Conservation (phyloP, 2,113 vertebrate species). For the Alectura lathami region DNA sequence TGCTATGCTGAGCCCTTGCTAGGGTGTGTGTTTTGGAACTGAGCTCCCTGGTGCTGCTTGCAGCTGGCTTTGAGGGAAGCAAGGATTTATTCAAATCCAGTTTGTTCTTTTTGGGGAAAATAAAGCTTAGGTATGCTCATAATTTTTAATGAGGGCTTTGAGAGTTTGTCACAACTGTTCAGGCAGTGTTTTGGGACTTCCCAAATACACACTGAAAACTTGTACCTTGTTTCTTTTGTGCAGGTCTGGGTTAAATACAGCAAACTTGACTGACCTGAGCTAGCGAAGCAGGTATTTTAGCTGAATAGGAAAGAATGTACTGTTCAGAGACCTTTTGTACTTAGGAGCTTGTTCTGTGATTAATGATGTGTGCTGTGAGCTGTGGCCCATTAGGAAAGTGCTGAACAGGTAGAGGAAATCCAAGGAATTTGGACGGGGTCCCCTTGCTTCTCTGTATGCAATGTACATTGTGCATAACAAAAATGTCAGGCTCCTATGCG, state of each 20-base stretch:
- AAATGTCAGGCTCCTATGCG: not conserved
- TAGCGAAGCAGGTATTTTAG: not conserved
- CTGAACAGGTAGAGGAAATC: not conserved
- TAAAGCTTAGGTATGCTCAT: no score
- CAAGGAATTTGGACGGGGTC: not conserved
- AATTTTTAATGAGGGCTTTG: not conserved
- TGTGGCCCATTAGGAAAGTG: not conserved
- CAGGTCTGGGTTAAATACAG: not conserved
- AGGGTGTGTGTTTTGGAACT: not conserved
- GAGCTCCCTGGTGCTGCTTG: not conserved
- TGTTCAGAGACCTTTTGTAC: constrained; percentile 3
- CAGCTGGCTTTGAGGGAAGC: not conserved
- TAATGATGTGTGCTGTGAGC: not conserved
- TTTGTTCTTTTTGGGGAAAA: not conserved
- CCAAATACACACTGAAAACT: not conserved
- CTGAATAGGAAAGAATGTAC: not conserved
- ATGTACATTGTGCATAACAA: fast-evolving
- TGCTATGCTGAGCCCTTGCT: not conserved
- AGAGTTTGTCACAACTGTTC: not conserved
- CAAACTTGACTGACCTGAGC: not conserved
- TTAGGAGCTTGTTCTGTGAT: not conserved
- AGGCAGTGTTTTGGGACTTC: not conserved
- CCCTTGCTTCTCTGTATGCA: not conserved
- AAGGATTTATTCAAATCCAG: not conserved
- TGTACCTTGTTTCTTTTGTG: not conserved